Evolutionary conservation across 2,888 invertebrate species (phyloP).

Genomic region (Clanis bilineata): DNA sequence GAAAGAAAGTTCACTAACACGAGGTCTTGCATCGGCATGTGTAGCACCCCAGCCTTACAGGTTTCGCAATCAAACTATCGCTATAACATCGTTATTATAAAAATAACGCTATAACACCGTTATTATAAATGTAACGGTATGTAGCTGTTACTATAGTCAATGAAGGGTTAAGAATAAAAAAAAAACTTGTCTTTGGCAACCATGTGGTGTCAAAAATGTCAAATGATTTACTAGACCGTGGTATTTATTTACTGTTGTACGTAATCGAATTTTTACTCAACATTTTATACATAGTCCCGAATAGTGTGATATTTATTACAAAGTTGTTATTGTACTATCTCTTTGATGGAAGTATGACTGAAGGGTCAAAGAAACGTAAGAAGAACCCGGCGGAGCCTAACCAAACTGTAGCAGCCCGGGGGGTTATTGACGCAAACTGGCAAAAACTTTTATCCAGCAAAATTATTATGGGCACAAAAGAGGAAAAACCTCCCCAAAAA

Average conservation of each 20-base stretch:
- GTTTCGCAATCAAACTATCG: no score
- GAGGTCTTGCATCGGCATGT: no score
- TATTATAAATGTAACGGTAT: neutral
- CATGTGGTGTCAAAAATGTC: conserved; percentile 41
- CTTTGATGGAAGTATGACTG: conserved; percentile 62
- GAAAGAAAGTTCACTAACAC: no score
- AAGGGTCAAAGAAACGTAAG: conserved; percentile 61
- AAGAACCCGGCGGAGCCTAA: conserved; percentile 46
- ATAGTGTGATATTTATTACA: conserved; percentile 36
- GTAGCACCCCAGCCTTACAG: no score
- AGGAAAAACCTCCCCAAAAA: conserved; percentile 49
- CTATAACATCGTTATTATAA: no score
- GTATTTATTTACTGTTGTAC: conserved; percentile 55
- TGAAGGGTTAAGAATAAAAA: neutral
- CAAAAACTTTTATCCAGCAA: conserved; percentile 62
- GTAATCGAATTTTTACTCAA: conserved; percentile 52
- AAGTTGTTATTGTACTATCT: conserved; percentile 40
- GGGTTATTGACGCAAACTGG: conserved; percentile 72
- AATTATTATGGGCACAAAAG: conserved; percentile 57
- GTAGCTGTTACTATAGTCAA: neutral
- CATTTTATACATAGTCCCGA: conserved; percentile 39
- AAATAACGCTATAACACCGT: no score
- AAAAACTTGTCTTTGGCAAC: neutral
- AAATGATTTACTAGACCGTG: conserved; percentile 47
- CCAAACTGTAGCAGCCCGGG: conserved; percentile 54